A percentile compares a stretch with the other conserved stretches of the same genome.
Conservation (phyloP, 2,888 invertebrate genomes). For the Scaptodrosophila latifasciaeformis region DNA sequence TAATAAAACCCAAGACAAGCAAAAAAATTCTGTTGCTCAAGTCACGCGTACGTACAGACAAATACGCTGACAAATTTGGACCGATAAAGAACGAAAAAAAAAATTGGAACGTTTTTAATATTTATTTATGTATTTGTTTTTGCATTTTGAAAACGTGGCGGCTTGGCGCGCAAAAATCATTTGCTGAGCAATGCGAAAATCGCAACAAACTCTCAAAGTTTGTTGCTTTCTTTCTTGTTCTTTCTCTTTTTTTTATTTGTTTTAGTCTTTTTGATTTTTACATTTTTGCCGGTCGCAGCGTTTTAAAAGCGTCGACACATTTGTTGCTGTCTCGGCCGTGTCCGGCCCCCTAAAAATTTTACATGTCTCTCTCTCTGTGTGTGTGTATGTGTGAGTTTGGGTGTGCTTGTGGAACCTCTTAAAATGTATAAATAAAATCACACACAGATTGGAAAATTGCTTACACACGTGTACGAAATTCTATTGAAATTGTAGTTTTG, state of each 20-base stretch:
- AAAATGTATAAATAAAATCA: too few relatives aligned
- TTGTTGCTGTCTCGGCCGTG: slow-evolving; percentile 22
- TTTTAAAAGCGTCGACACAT: neutral
- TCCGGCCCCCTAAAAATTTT: slow-evolving; percentile 39
- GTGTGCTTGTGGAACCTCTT: too few relatives aligned
- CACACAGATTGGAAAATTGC: too few relatives aligned
- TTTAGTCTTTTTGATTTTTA: slow-evolving; percentile 1
- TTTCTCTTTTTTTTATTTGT: neutral
- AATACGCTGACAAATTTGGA: slow-evolving; percentile 10
- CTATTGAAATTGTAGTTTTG: too few relatives aligned
- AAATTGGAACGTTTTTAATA: neutral
- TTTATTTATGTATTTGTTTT: neutral
- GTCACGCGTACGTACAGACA: too few relatives aligned
- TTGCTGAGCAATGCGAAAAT: slow-evolving; percentile 40
- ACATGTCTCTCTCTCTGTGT: neutral
- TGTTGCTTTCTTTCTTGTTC: neutral
- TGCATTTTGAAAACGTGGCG: neutral
- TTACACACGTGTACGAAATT: too few relatives aligned
- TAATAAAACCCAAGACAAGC: slow-evolving; percentile 22
- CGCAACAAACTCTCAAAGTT: slow-evolving; percentile 20
- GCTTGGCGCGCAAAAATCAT: slow-evolving; percentile 21
- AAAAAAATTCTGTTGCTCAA: too few relatives aligned
- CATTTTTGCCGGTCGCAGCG: slow-evolving; percentile 3
- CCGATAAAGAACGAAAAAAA: neutral
- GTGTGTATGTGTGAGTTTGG: too few relatives aligned